phyloP scores from a whole-genome alignment of 2,888 invertebrate genomes.

The Neoitamus cyanurus region DNA sequence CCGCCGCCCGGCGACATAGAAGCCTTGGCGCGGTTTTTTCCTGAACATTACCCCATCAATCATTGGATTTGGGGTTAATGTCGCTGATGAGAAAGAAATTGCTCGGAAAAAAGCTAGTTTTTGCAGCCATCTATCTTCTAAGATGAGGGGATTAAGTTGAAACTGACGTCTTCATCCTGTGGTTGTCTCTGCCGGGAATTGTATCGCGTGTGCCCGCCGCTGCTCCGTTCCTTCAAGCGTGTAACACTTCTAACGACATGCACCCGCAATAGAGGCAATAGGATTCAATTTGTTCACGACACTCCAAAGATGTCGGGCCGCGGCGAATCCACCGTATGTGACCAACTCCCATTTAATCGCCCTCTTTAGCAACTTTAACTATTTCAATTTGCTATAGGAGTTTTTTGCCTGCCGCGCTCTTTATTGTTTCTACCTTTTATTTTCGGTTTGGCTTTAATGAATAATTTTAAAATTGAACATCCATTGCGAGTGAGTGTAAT shows the following conservation, averaged over 20 bases:
- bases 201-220: neutral
- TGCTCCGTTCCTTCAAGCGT: neutral
- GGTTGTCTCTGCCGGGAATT: constrained; percentile 11
- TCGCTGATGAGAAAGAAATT: constrained; percentile 45
- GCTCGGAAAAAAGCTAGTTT: constrained; percentile 42
- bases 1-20: neutral
- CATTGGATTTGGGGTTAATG: constrained; percentile 44
- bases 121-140: constrained; percentile 42
- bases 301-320: neutral
- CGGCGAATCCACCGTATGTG: neutral
- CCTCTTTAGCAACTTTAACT: neutral
- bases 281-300: neutral
- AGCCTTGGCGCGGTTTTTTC: neutral
- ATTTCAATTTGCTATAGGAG: neutral
- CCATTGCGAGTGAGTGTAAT: neutral
- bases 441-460: neutral
- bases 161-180: constrained; percentile 34
- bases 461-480: neutral
- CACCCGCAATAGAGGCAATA: neutral
- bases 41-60: constrained; percentile 32
- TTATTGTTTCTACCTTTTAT: neutral
- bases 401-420: neutral
- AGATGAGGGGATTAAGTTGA: constrained; percentile 40
- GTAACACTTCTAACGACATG: neutral
- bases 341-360: neutral